phyloP scores from a whole-genome alignment of 1,140 invertebrate species.

The Drosophila lowei region DNA sequence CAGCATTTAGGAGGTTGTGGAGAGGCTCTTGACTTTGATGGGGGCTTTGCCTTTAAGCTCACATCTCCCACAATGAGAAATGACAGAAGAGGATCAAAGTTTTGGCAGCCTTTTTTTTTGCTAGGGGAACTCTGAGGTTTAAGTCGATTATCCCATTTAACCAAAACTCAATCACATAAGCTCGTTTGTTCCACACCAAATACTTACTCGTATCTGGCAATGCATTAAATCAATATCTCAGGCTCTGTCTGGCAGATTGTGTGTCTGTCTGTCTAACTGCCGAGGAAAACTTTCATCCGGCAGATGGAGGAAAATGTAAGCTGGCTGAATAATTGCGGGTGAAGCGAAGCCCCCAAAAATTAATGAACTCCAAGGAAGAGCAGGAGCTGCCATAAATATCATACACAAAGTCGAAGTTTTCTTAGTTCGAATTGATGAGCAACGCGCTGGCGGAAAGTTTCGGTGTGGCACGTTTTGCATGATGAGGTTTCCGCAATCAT shows the following conservation, averaged over 20 bases:
- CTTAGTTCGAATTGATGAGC: constrained; percentile 59
- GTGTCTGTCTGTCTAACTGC: constrained; percentile 41
- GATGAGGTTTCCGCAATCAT: constrained; percentile 52
- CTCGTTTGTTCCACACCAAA: constrained; percentile 19
- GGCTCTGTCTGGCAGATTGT: constrained; percentile 15
- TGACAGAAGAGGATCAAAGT: too few species aligned
- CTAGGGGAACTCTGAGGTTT: too few species aligned
- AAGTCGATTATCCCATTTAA: constrained; percentile 11
- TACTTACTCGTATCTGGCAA: constrained; percentile 2
- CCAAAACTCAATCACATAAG: constrained; percentile 34
- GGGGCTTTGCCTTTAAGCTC: too few species aligned
- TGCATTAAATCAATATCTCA: constrained; percentile 59
- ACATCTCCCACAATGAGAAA: too few species aligned
- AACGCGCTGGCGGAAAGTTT: constrained; percentile 43
- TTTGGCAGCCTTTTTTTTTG: too few species aligned
- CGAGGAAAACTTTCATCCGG: constrained; percentile 22
- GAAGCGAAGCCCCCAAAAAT: constrained; percentile 42
- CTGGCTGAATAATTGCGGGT: constrained; percentile 54
- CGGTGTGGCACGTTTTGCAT: constrained; percentile 38
- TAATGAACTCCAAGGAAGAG: constrained; percentile 52
- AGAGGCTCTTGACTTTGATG: too few species aligned
- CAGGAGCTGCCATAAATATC: constrained; percentile 46
- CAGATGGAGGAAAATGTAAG: constrained; percentile 28
- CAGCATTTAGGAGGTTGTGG: constrained; percentile 21
- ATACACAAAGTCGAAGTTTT: constrained; percentile 36